Conservation (phyloP, 2,888 invertebrate genomes). For the Acleris emargana region DNA sequence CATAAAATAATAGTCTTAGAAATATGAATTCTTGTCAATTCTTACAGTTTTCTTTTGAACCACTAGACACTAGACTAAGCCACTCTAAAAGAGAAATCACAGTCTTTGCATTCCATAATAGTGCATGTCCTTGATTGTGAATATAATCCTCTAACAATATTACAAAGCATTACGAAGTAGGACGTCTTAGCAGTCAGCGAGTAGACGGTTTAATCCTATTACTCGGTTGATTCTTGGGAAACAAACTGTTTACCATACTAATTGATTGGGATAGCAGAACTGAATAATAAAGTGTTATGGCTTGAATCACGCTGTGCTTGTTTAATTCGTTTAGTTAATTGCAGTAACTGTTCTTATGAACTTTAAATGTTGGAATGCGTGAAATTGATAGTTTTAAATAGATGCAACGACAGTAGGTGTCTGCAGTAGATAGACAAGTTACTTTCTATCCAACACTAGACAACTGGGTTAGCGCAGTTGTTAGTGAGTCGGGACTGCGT, state of each 20-base stretch:
- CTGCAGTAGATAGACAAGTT: too few relatives aligned
- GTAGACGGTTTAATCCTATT: slow-evolving; percentile 53
- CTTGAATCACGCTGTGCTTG: slow-evolving; percentile 1
- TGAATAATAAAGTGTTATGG: slow-evolving; percentile 1
- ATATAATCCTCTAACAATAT: slow-evolving; percentile 55
- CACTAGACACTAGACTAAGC: slow-evolving; percentile 3
- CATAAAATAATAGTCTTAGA: too few relatives aligned
- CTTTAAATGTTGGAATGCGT: slow-evolving; percentile 1
- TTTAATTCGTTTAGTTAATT: slow-evolving; percentile 6
- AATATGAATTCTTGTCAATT: too few relatives aligned
- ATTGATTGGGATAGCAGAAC: slow-evolving; percentile 9
- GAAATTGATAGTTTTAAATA: neutral
- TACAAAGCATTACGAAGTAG: slow-evolving; percentile 53
- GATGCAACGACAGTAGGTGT: neutral
- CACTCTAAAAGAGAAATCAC: slow-evolving; percentile 32
- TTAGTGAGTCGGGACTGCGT: too few relatives aligned
- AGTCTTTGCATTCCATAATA: slow-evolving; percentile 7
- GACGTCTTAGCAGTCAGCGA: slow-evolving; percentile 41
- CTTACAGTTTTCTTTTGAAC: too few relatives aligned
- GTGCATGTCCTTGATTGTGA: slow-evolving; percentile 43
- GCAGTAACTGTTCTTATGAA: neutral
- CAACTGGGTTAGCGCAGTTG: too few relatives aligned
- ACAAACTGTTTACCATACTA: slow-evolving; percentile 13
- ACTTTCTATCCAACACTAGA: too few relatives aligned
- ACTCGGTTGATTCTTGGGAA: slow-evolving; percentile 11